Evolutionary conservation across 2,797 vertebrate genomes (phyloP).

Genomic region (Discoglossus pictus): DNA sequence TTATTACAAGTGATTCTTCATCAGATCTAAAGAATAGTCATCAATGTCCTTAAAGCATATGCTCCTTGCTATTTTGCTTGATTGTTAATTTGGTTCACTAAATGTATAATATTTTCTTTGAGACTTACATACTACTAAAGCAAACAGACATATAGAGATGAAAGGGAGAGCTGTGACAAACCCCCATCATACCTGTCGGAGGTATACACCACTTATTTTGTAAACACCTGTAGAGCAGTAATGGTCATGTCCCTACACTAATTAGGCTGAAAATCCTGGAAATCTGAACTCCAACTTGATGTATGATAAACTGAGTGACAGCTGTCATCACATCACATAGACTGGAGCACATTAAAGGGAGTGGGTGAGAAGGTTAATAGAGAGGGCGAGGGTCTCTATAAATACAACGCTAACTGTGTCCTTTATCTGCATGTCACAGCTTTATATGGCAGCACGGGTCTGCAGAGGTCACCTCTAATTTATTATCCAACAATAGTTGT

Average conservation of each 20-base stretch:
- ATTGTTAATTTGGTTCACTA: no score
- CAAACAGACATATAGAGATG: no score
- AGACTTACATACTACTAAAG: no score
- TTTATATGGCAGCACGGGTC: constrained; percentile 44
- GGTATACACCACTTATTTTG: no score
- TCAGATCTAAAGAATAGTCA: no score
- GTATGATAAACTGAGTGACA: constrained; percentile 5
- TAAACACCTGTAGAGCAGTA: background rate
- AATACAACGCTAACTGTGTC: constrained; percentile 42
- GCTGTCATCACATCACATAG: constrained; percentile 32
- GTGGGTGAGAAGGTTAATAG: constrained; percentile 40
- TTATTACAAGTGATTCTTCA: no score
- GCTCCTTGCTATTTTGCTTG: no score
- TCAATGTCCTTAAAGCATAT: no score
- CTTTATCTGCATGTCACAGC: constrained; percentile 43
- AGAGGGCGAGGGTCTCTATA: constrained; percentile 44
- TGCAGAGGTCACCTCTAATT: constrained; percentile 44
- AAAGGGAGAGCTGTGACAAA: no score
- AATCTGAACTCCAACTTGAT: background rate
- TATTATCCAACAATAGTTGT: constrained; percentile 36
- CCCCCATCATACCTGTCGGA: no score
- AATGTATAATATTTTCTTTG: no score
- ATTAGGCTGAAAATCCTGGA: background rate
- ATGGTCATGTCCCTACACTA: background rate
- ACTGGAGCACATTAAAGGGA: constrained; percentile 11